phyloP scores from a whole-genome alignment of 2,888 invertebrate species.

The Seira ritae region DNA sequence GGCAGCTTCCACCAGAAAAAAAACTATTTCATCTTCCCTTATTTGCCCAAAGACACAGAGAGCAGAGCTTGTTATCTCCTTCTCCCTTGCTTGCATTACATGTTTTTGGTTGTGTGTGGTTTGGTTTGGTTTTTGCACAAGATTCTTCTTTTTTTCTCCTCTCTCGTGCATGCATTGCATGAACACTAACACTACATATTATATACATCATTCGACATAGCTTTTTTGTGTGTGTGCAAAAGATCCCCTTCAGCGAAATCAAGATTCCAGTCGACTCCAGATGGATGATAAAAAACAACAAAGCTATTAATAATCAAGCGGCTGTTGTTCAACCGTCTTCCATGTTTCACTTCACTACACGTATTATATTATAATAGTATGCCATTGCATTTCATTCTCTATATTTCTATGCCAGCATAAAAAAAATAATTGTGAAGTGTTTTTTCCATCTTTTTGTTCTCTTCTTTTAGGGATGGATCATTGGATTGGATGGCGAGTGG shows the following conservation, averaged over 20 bases:
- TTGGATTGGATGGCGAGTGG: background rate
- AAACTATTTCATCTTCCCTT: background rate
- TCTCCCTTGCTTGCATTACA: background rate
- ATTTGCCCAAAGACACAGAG: background rate
- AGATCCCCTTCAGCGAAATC: slow-evolving; percentile 42
- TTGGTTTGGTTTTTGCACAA: background rate
- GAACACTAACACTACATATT: too few species aligned
- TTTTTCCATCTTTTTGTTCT: too few species aligned
- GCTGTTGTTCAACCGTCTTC: background rate
- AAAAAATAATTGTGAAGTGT: too few species aligned
- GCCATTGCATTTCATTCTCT: background rate
- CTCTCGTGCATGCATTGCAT: background rate
- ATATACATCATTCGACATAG: too few species aligned
- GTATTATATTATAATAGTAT: background rate
- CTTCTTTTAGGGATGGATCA: too few species aligned
- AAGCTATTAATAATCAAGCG: background rate
- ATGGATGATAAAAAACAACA: slow-evolving; percentile 29
- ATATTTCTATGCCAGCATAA: too few species aligned
- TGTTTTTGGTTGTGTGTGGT: background rate
- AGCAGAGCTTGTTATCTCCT: background rate
- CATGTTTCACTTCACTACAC: background rate
- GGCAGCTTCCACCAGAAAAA: background rate
- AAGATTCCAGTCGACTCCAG: slow-evolving; percentile 51
- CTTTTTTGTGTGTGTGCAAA: background rate
- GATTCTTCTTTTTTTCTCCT: background rate